phyloP scores from a whole-genome alignment of 2,797 vertebrate genomes.

The Aeoliscus strigatus region DNA sequence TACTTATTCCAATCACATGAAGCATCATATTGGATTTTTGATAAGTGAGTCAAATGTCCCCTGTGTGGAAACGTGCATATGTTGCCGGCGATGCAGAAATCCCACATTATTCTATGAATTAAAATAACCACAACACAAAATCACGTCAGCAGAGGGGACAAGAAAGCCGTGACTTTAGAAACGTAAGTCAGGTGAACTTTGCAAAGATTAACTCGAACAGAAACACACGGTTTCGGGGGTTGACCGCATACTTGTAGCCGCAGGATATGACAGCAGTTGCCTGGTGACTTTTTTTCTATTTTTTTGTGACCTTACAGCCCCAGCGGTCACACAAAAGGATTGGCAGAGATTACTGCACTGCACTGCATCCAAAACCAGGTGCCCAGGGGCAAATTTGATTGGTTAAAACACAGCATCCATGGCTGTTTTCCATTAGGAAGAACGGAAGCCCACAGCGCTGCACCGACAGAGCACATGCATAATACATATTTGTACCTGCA shows the following conservation, averaged over 20 bases:
- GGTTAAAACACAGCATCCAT: constrained; percentile 74
- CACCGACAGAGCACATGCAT: constrained; percentile 50
- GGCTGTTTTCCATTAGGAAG: constrained; percentile 66
- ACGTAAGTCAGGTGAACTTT: constrained; percentile 46
- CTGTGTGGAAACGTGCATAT: no score
- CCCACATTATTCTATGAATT: no score
- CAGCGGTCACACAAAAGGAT: constrained; percentile 73
- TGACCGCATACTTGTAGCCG: constrained; percentile 74
- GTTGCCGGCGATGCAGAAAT: no score
- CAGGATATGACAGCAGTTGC: constrained; percentile 64
- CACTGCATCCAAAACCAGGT: constrained; percentile 66
- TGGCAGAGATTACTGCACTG: constrained; percentile 79
- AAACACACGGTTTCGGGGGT: constrained; percentile 34
- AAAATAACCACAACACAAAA: no score
- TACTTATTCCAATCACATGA: constrained; percentile 41
- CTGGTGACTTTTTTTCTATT: constrained; percentile 63
- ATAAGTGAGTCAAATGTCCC: no score
- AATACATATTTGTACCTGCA: constrained; percentile 73
- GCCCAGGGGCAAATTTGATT: constrained; percentile 85
- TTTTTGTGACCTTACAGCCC: constrained; percentile 53
- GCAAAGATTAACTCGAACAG: constrained; percentile 61
- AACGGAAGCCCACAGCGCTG: constrained; percentile 55
- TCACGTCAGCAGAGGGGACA: no score
- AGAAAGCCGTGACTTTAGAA: constrained; percentile 6
- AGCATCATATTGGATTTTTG: constrained; percentile 54